These are phyloP conservation scores for Dendrocincla tyrannina DNA, from an alignment of 2,797 vertebrate genomes.

Conservation along the genomic window DNA sequence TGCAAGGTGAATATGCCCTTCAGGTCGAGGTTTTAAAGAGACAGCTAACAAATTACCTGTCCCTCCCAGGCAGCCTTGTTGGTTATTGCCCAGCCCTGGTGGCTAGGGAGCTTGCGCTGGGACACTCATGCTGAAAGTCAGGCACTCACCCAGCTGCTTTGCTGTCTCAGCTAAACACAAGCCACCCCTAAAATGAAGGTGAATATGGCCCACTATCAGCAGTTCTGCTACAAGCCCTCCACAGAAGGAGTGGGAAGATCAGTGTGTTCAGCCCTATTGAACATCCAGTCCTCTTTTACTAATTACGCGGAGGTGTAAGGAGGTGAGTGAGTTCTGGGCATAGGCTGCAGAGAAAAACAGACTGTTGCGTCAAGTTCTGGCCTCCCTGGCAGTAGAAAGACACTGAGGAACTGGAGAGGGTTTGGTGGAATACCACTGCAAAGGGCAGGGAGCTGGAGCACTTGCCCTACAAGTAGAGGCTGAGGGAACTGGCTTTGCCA, in stretches of 20 bases:
- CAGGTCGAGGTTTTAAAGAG: background rate
- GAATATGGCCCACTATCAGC: background rate
- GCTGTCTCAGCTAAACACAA: background rate
- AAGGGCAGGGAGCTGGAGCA: background rate
- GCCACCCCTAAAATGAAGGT: background rate
- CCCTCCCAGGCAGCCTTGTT: background rate
- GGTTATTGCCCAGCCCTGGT: background rate
- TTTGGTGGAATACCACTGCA: background rate
- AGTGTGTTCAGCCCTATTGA: background rate
- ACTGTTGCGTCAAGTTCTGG: background rate
- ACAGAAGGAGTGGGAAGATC: background rate
- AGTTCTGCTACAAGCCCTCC: background rate
- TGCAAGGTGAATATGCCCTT: background rate
- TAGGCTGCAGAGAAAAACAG: background rate
- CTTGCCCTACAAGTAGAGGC: accelerated
- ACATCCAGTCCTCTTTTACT: accelerated
- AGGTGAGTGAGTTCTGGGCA: background rate
- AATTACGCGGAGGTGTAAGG: accelerated
- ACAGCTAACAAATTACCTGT: background rate
- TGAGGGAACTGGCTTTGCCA: background rate
- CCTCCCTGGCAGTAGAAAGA: background rate
- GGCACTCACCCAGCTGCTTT: background rate
- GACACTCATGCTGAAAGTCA: background rate
- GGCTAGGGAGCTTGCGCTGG: background rate
- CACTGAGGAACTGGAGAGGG: background rate